Percentiles rank a stretch among this genome's conserved stretches.
These are phyloP conservation scores for Scaptomyza pallida DNA, from an alignment of 1,140 invertebrate genomes.

Conservation along the genomic window DNA sequence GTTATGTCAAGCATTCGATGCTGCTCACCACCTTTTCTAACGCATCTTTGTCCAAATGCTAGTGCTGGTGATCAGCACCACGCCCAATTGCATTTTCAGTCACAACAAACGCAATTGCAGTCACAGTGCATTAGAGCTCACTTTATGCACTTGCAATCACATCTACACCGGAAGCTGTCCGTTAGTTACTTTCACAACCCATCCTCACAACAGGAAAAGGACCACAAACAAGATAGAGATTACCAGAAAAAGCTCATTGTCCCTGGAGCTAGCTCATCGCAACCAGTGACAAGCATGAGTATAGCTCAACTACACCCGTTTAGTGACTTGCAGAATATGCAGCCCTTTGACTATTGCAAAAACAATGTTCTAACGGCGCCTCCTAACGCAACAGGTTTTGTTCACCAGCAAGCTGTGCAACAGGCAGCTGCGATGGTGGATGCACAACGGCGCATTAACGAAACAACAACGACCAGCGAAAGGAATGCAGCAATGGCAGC, in stretches of 20 bases:
- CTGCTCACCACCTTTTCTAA: constrained; percentile 85
- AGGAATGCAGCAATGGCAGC: constrained; percentile 71
- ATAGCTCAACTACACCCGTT: constrained; percentile 87
- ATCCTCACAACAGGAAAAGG: constrained; percentile 25
- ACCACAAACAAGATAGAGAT: background rate
- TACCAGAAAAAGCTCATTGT: constrained; percentile 35
- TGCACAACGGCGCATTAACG: constrained; percentile 84
- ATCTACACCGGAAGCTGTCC: constrained; percentile 85
- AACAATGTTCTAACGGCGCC: constrained; percentile 85
- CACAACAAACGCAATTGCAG: constrained; percentile 49
- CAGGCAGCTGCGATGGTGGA: constrained; percentile 65
- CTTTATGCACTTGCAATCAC: constrained; percentile 85
- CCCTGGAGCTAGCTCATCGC: constrained; percentile 58
- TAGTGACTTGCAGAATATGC: constrained; percentile 96
- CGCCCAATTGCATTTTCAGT: constrained; percentile 11
- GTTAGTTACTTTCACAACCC: constrained; percentile 84
- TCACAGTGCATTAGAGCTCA: constrained; percentile 75
- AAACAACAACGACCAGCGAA: constrained; percentile 83
- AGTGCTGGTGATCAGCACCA: constrained; percentile 24
- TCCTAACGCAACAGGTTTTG: constrained; percentile 76
- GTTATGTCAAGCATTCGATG: constrained; percentile 88
- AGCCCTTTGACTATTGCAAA: constrained; percentile 96
- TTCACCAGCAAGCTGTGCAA: constrained; percentile 61
- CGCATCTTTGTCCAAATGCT: constrained; percentile 32
- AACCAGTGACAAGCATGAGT: constrained; percentile 84